A percentile compares a stretch with the other conserved stretches of the same genome.
These are phyloP conservation scores for Montipora sp. DNA, from an alignment of 64 coral and sea anemone genomes.

Conservation along the genomic window DNA sequence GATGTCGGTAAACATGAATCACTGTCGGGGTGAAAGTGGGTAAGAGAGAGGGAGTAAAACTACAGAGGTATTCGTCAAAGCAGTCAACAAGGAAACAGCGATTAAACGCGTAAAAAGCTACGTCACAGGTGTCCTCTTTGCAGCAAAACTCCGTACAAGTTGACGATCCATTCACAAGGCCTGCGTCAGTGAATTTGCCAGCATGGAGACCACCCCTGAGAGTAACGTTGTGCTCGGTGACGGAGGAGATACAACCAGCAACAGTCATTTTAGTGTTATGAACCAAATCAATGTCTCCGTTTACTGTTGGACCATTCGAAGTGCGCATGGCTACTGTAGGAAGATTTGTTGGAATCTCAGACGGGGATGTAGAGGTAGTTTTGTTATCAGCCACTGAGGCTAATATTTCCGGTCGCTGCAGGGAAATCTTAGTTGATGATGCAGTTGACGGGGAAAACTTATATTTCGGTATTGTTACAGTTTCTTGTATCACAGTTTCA, in stretches of 20 bases:
- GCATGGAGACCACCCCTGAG: conserved; percentile 82
- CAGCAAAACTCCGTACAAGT: conserved; percentile 69
- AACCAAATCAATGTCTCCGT: not conserved
- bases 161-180: conserved; percentile 32
- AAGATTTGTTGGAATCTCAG: not conserved
- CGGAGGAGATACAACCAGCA: conserved; percentile 12
- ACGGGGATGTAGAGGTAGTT: not conserved
- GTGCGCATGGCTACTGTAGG: not conserved
- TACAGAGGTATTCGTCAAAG: conserved; percentile 68
- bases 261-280: not conserved
- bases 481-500: not conserved
- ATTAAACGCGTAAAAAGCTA: conserved; percentile 65
- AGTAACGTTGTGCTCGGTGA: conserved; percentile 63
- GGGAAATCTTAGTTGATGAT: not conserved
- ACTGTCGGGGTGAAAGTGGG: conserved; percentile 59
- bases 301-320: not conserved
- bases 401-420: not conserved
- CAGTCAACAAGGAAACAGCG: conserved; percentile 67
- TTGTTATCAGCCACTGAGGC: not conserved
- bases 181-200: conserved; percentile 71
- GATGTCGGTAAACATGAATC: conserved; percentile 24
- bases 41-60: conserved; percentile 28
- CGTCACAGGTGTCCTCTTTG: conserved; percentile 40
- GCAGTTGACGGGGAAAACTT: not conserved
- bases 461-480: not conserved